Base-by-base conservation (phyloP, 2,888 invertebrate genomes). In the Ceramica pisi region DNA sequence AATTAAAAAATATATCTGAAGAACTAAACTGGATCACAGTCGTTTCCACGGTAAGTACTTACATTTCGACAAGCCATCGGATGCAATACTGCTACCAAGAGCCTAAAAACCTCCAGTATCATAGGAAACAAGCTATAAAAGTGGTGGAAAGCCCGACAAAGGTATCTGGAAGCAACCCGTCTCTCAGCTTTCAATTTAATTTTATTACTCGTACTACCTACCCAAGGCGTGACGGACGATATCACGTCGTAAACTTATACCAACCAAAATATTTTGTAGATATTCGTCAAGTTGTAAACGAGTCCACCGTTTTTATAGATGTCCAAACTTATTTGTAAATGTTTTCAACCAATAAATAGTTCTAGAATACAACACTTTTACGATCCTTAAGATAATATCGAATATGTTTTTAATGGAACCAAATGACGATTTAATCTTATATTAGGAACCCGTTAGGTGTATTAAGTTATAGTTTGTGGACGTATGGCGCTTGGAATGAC, bases 211-310 rank as follows among this genome's bases (percentile, higher is more conserved):
- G 67, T 74, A 75, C 82, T 66, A 63, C 80, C 81, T 80, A 81
- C 80, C 51, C 74, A 69, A 78, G 87, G 80, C 81, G 81, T 75
- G 79, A 80, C 76, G 77, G 79, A 80, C 76, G 77, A 72, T 87
- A 83, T 82, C 83, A 74, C 68, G 50, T 83, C 89, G 80, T 88
- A 88, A 89, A 88, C 71, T 74, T 72, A 75, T 21, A 68, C 74
- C 78, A 86, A 79, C 81, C 86, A 83, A 84, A 83, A 82, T 85
- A 84, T 86, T 86, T 88, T 82, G 85, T 87, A 84, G 81, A 87
- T 89, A 88, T 89, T 86, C 85, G 91, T 90, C 86, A 91, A 88
- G 90, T 91, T 88, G 88, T 92, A 90, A 92, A 91, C 88, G 80
- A 77, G 81, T 83, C 86, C 85, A 88, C 89, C 81, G 89, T 85